Conservation (phyloP, 2,797 vertebrate genomes). For the Sphaeramia orbicularis region DNA sequence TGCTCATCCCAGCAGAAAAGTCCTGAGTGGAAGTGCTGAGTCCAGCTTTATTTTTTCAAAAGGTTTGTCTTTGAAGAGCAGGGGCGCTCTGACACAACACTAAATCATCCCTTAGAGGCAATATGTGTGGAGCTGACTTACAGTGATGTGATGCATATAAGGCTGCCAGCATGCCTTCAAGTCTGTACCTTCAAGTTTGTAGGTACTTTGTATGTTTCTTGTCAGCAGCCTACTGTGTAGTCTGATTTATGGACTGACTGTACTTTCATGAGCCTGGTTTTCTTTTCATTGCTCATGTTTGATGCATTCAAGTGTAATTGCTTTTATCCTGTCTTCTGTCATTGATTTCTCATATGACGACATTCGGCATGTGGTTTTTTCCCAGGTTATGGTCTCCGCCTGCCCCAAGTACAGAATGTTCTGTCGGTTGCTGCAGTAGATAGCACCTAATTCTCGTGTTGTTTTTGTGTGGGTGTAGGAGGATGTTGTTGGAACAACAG, state of each 20-base stretch:
- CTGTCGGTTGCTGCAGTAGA: slow-evolving; percentile 1
- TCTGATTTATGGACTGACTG: slow-evolving; percentile 47
- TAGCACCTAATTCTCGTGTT: slow-evolving; percentile 13
- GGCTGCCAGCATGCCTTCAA: slow-evolving; percentile 24
- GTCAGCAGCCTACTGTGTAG: slow-evolving; percentile 24
- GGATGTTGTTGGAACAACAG: background rate
- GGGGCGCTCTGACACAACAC: slow-evolving; percentile 43
- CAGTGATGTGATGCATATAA: slow-evolving; percentile 35
- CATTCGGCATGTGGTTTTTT: slow-evolving; percentile 16
- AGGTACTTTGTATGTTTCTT: slow-evolving; percentile 30
- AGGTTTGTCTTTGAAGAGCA: slow-evolving; percentile 58
- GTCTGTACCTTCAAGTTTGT: background rate
- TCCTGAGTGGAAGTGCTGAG: slow-evolving; percentile 47
- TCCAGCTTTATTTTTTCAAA: slow-evolving; percentile 44
- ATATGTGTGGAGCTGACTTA: slow-evolving; percentile 41
- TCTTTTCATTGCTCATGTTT: slow-evolving; percentile 9
- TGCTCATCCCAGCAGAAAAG: slow-evolving; percentile 58
- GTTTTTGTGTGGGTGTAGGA: background rate
- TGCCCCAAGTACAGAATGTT: slow-evolving; percentile 24
- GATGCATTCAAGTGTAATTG: slow-evolving; percentile 11
- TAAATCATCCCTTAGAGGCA: slow-evolving; percentile 49
- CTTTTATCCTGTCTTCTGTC: slow-evolving; percentile 1
- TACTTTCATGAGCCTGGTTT: background rate
- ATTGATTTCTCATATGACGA: slow-evolving; percentile 21
- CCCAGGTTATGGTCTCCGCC: slow-evolving; percentile 5